A percentile compares a stretch with the other conserved stretches of the same genome.
These are phyloP conservation scores for Ligdia adustata DNA, from an alignment of 2,888 invertebrate species.

Conservation along the genomic window DNA sequence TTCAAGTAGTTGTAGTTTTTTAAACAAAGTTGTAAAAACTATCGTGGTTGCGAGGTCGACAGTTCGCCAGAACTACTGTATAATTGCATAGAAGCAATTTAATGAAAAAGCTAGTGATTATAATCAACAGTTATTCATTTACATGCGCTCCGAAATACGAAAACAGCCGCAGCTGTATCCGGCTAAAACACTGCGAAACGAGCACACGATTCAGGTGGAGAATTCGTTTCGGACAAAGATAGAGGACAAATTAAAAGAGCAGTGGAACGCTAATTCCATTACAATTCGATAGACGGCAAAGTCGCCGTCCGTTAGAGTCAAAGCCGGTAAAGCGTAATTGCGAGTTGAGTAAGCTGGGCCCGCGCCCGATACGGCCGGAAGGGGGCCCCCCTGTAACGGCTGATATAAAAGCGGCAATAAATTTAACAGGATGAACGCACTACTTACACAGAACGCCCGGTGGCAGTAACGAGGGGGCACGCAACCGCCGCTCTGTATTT, in stretches of 20 bases:
- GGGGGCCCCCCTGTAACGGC: conserved; percentile 80
- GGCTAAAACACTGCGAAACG: conserved; percentile 36
- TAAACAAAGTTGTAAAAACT: too few species aligned
- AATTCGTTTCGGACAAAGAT: conserved; percentile 72
- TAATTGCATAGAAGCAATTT: too few species aligned
- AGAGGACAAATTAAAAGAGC: conserved; percentile 79
- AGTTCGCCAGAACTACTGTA: too few species aligned
- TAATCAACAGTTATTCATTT: neutral
- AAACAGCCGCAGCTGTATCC: conserved; percentile 32
- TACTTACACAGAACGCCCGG: conserved; percentile 77
- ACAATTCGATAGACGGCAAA: conserved; percentile 83
- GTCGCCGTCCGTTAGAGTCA: conserved; percentile 76
- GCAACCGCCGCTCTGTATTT: conserved; percentile 64
- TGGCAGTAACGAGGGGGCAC: conserved; percentile 75
- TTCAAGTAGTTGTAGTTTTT: too few species aligned
- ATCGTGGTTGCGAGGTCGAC: too few species aligned
- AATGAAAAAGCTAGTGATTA: too few species aligned
- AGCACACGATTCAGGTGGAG: conserved; percentile 51
- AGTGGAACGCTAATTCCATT: conserved; percentile 81
- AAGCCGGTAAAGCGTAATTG: conserved; percentile 83
- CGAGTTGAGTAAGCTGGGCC: conserved; percentile 82
- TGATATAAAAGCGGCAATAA: conserved; percentile 84
- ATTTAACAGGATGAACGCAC: conserved; percentile 84
- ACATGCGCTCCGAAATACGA: neutral
- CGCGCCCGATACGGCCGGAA: conserved; percentile 80